These are phyloP conservation scores for Drosophila neocordata DNA, from an alignment of 1,140 invertebrate genomes.

Conservation along the genomic window DNA sequence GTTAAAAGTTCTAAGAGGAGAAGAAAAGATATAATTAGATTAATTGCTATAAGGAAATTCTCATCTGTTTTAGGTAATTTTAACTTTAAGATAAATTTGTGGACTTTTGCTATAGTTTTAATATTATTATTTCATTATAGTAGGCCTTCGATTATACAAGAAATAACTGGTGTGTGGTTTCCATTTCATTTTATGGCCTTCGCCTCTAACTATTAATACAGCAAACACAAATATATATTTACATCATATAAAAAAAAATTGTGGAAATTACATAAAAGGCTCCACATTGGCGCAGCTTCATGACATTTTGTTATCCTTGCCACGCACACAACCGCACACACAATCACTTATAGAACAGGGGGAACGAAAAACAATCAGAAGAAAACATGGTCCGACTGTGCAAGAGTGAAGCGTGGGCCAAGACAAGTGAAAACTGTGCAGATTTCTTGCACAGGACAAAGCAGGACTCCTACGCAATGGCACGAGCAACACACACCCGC, in stretches of 20 bases:
- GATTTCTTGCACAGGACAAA: constrained; percentile 54
- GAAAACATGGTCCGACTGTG: constrained; percentile 31
- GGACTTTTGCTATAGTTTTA: too few species aligned
- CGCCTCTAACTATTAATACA: constrained; percentile 46
- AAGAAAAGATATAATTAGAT: too few species aligned
- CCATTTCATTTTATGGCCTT: constrained; percentile 44
- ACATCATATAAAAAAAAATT: constrained; percentile 63
- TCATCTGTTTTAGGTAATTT: constrained; percentile 7
- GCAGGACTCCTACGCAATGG: constrained; percentile 62
- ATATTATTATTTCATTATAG: neutral
- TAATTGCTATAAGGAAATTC: neutral
- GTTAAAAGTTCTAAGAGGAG: too few species aligned
- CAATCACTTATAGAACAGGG: neutral
- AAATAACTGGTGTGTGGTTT: neutral
- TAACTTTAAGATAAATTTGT: neutral
- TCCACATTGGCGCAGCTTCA: constrained; percentile 71
- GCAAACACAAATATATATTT: constrained; percentile 36
- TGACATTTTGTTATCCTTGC: constrained; percentile 70
- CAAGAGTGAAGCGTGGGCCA: constrained; percentile 48
- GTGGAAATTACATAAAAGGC: constrained; percentile 76
- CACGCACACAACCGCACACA: constrained; percentile 12
- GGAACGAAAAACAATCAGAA: constrained; percentile 41
- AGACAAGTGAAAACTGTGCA: constrained; percentile 63
- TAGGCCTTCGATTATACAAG: neutral
- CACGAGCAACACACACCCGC: constrained; percentile 29